Evolutionary conservation across 2,888 invertebrate genomes (phyloP), one percentile per base, ranked within the genome.

Genomic region (Tanypteryx hageni): DNA sequence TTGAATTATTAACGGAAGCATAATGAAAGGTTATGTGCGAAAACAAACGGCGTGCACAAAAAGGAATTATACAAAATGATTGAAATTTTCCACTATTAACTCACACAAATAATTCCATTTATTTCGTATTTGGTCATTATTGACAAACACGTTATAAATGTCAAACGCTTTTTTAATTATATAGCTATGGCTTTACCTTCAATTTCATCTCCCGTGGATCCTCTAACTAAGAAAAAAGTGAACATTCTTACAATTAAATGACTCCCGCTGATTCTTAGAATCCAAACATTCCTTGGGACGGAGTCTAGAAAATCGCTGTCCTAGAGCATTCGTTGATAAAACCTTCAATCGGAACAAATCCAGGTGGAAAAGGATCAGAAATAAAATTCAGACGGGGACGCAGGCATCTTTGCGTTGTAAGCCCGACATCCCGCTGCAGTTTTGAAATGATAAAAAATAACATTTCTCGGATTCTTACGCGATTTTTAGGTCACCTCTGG

Each of bases 351-450:
- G 22, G 76, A 76, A 76, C 76, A 76, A 76, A 76, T 22, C 22
- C 76, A 76, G 76, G 76, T 76, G 76, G 44, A 76, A 76, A 76
- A 76, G 22, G 76, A 76, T 76, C 22, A 76, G 27, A 76, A 76
- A 76, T 76, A 76, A 76, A 76, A 8, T 76, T 27, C 18, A 13
- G n/a, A 10, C 3, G 27, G 11, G 76, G 27, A 68, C 10, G 9
- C 22, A 16, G 22, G 18, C 76, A 27, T 68, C 68, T 76, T 76
- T 76, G 4, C 76, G 76, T 22, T 27, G 76, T 22, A 27, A 76
- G 27, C 27, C 27, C 22, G 27, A 27, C 76, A 76, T 76, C 27
- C 76, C 76, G 76, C 76, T 76, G 22, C 76, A 76, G 27, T 76
- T 76, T 76, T 27, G 27, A 76, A 76, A 76, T 27, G 76, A 11